phyloP scores from a whole-genome alignment of 2,113 vertebrate genomes.

The Lucifuga dentata region DNA sequence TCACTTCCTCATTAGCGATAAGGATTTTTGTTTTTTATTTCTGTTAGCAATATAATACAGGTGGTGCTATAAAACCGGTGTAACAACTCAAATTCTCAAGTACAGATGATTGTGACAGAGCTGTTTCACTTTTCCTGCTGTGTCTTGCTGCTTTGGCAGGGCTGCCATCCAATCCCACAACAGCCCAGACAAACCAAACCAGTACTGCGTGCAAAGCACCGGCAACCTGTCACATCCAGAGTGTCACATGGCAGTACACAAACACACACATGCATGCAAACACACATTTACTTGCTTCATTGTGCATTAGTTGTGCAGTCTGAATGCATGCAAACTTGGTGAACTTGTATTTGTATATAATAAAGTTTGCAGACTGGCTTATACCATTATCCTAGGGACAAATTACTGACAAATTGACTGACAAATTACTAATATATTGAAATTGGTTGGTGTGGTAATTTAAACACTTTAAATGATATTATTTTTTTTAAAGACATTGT shows the following conservation, averaged over 20 bases:
- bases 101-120: constrained; percentile 12
- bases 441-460: too few species aligned
- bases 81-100: constrained; percentile 2
- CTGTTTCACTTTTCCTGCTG: constrained; percentile 6
- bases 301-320: too few species aligned
- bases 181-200: constrained; percentile 38
- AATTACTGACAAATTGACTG: not conserved
- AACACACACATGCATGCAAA: too few species aligned
- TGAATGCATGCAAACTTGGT: not conserved
- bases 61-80: constrained; percentile 14
- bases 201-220: not conserved
- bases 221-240: constrained; percentile 16
- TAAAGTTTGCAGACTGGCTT: too few species aligned
- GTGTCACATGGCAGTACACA: constrained; percentile 15
- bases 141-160: constrained; percentile 4
- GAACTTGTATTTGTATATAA: too few species aligned
- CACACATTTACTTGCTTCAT: too few species aligned
- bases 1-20: not conserved
- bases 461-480: too few species aligned
- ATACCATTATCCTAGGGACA: too few species aligned
- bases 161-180: constrained; percentile 21
- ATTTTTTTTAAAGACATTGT: too few species aligned
- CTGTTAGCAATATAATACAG: not conserved
- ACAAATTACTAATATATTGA: too few species aligned
- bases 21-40: not conserved